Base-by-base conservation (phyloP, 2,888 invertebrate genomes). In the Pandemis cinnamomeana region DNA sequence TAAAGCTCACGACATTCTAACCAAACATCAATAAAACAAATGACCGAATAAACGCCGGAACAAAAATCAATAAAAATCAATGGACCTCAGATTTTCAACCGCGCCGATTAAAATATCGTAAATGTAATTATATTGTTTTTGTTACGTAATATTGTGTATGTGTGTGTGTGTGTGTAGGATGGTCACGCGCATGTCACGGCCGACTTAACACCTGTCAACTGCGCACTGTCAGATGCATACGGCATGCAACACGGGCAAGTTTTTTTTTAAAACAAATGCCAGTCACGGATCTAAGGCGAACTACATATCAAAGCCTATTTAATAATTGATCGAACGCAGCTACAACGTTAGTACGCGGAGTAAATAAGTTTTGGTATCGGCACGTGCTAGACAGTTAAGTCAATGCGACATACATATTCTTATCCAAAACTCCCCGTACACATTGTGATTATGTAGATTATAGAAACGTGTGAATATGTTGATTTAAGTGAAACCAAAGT, bases 201-300 rank as follows among this genome's bases (percentile, higher is more conserved):
- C 88, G 86, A 88, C 89, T 89, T 90, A 91, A 91, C 92, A 92
- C 90, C 91, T 91, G 92, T 92, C 92, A 91, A 89, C 89, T 78
- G 82, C 72, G 81, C 80, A 80, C 85, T 83, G 90, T 88, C 88
- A 85, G 89, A 87, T 87, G 72, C 83, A 84, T 84, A 51, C 46
- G 11, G 11, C 11, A 51, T n/a, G 6, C 51, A 7, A 11, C 44
- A 44, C 6, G 44, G 8, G 44, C 2, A 44, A 7, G 44, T 44
- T 8, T 44, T 7, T 44, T 8, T 8, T 8, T 10, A 46, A 46
- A 46, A 46, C 46, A 11, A 46, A 4, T 11, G 46, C 46, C 5
- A 11, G 46, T 46, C 46, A 11, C 27, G 27, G 27, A 36, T 36
- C 27, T 36, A 2, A 36, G 27, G 27, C 27, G 27, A 2, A 36